These are phyloP conservation scores for Teleogryllus occipitalis DNA, from an alignment of 1,140 invertebrate species.

Conservation along the genomic window DNA sequence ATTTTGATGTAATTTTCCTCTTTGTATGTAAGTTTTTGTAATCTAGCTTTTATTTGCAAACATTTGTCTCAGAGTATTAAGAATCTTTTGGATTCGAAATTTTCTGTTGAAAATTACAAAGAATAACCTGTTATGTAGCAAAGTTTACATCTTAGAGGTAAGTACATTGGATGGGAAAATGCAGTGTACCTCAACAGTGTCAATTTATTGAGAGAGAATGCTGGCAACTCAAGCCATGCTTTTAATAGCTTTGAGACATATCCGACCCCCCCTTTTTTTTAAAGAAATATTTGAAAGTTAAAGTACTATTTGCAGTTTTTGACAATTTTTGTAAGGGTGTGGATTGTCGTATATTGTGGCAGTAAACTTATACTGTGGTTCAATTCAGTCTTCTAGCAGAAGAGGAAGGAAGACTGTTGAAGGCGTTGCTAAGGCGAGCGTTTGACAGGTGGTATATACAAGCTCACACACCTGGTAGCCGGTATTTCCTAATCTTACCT, in stretches of 20 bases:
- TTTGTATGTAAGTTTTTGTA: too few relatives aligned
- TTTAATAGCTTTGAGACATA: not conserved
- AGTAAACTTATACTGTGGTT: slow-evolving; percentile 24
- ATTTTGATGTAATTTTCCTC: too few relatives aligned
- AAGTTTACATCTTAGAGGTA: too few relatives aligned
- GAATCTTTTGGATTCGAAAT: too few relatives aligned
- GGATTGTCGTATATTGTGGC: slow-evolving; percentile 15
- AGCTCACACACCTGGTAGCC: slow-evolving; percentile 13
- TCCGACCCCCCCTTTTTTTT: not conserved
- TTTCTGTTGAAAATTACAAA: too few relatives aligned
- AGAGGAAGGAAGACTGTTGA: slow-evolving; percentile 14
- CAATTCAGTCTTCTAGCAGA: slow-evolving; percentile 26
- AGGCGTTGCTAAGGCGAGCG: slow-evolving; percentile 9
- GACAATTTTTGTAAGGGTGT: slow-evolving; percentile 10
- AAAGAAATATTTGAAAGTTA: not conserved
- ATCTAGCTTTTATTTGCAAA: too few relatives aligned
- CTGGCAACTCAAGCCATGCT: not conserved
- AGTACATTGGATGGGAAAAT: too few relatives aligned
- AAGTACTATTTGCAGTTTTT: not conserved
- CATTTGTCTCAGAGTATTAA: too few relatives aligned
- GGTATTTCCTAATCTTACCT: slow-evolving; percentile 15
- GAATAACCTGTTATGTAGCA: too few relatives aligned
- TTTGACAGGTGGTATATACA: slow-evolving; percentile 19
- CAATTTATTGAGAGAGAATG: not conserved
- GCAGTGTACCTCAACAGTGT: not conserved